These are phyloP conservation scores for Leucopsar rothschildi DNA, from an alignment of 2,113 vertebrate species.

Conservation along the genomic window DNA sequence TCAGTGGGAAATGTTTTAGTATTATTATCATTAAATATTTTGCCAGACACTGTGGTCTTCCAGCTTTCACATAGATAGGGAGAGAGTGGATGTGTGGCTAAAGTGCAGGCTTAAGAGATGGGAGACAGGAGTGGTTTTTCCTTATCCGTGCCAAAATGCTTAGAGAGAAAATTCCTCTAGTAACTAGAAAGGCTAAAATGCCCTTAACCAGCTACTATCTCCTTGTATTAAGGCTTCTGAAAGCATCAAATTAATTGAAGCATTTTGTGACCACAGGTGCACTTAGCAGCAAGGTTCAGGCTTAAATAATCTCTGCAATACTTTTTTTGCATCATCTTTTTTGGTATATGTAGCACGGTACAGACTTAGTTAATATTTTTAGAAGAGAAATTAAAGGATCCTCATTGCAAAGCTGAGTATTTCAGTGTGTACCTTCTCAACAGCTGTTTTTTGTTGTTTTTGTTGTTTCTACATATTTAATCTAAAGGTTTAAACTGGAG, in stretches of 20 bases:
- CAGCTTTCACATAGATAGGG: constrained; percentile 36
- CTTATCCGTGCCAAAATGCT: constrained; percentile 29
- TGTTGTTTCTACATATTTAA: background rate
- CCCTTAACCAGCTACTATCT: background rate
- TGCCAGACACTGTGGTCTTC: constrained; percentile 33
- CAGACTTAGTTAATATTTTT: background rate
- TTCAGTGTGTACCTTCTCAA: background rate
- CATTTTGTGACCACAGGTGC: background rate
- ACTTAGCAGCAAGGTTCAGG: background rate
- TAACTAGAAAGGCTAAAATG: background rate
- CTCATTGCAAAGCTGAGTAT: background rate
- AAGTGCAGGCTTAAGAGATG: constrained; percentile 29
- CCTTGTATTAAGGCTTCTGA: background rate
- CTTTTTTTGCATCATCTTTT: background rate
- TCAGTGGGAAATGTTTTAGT: constrained; percentile 62
- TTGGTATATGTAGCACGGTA: background rate
- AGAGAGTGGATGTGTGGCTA: constrained; percentile 6
- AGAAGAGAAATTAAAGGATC: background rate
- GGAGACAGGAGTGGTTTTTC: background rate
- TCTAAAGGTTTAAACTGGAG: background rate
- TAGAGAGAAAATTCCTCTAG: constrained; percentile 11
- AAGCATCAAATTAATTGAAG: background rate
- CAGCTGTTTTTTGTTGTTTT: background rate
- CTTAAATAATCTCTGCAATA: background rate
- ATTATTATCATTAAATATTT: constrained; percentile 62